Evolutionary conservation across 2,797 vertebrate genomes (phyloP).

Genomic region (Characodon lateralis): DNA sequence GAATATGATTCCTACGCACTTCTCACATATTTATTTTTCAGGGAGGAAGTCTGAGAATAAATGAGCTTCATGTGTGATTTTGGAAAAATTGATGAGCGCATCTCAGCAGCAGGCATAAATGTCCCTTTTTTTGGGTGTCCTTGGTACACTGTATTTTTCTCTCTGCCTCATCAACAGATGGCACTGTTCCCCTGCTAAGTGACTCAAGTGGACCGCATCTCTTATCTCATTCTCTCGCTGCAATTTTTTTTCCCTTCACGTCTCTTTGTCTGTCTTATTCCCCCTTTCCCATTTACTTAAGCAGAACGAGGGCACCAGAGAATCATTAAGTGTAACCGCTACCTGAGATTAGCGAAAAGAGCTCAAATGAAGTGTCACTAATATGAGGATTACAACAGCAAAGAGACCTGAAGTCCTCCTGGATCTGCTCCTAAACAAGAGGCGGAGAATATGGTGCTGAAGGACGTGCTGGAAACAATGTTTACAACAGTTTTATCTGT

Average conservation of each 20-base stretch:
- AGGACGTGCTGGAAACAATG: slow-evolving; percentile 23
- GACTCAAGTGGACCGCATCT: slow-evolving; percentile 8
- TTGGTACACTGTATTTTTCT: slow-evolving; percentile 30
- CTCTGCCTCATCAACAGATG: slow-evolving; percentile 74
- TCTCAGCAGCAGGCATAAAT: slow-evolving; percentile 47
- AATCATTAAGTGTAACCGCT: slow-evolving; percentile 84
- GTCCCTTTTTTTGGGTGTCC: slow-evolving; percentile 17
- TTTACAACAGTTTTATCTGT: slow-evolving; percentile 34
- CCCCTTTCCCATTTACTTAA: slow-evolving; percentile 77
- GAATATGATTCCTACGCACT: slow-evolving; percentile 59
- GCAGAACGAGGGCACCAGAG: slow-evolving; percentile 77
- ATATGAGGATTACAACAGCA: slow-evolving; percentile 85
- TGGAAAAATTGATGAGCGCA: slow-evolving; percentile 26
- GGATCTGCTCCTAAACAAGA: slow-evolving; percentile 65
- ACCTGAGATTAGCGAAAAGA: slow-evolving; percentile 82
- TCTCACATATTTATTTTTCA: slow-evolving; percentile 46
- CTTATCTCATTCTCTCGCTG: slow-evolving; percentile 22
- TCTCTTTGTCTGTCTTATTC: slow-evolving; percentile 75
- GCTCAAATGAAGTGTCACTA: slow-evolving; percentile 85
- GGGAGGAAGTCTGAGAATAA: slow-evolving; percentile 46
- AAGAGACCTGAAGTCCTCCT: slow-evolving; percentile 80
- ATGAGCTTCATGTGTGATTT: slow-evolving; percentile 44
- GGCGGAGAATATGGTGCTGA: slow-evolving; percentile 27
- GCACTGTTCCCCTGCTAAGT: slow-evolving; percentile 78
- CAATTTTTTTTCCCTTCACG: slow-evolving; percentile 2